Conservation (phyloP, 2,113 vertebrate species). For the Myrmophylax atrothorax region DNA sequence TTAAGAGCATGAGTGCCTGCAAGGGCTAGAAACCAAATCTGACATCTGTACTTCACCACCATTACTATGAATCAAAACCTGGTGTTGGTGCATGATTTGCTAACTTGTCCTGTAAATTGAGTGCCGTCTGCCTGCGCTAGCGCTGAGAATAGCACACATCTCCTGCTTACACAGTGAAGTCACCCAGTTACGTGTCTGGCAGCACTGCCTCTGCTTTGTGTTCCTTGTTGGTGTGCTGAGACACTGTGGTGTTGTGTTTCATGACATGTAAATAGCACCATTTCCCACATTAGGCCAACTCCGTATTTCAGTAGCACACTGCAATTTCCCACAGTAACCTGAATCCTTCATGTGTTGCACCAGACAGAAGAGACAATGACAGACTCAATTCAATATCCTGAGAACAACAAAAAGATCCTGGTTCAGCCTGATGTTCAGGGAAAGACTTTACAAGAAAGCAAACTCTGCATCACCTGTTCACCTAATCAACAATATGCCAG, state of each 20-base stretch:
- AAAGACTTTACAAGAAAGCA: neutral
- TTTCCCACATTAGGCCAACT: slow-evolving; percentile 7
- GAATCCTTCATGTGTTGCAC: neutral
- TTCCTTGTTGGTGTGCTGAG: neutral
- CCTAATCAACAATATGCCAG: neutral
- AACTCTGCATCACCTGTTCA: neutral
- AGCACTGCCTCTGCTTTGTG: slow-evolving; percentile 26
- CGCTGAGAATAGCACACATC: slow-evolving; percentile 39
- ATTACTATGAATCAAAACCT: neutral
- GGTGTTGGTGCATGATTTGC: neutral
- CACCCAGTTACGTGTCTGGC: slow-evolving; percentile 38
- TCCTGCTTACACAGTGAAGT: slow-evolving; percentile 39
- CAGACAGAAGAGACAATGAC: neutral
- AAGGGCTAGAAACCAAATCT: neutral
- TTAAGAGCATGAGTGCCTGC: neutral
- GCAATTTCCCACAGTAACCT: slow-evolving; percentile 23
- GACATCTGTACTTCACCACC: neutral
- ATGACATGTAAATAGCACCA: neutral
- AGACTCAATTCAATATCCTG: neutral
- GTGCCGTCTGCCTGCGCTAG: neutral
- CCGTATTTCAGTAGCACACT: neutral
- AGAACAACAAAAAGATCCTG: neutral
- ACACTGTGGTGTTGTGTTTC: neutral
- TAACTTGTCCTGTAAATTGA: neutral
- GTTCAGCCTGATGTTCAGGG: neutral